These are phyloP conservation scores for Apotomis capreana DNA, from an alignment of 2,888 invertebrate genomes.

Conservation along the genomic window DNA sequence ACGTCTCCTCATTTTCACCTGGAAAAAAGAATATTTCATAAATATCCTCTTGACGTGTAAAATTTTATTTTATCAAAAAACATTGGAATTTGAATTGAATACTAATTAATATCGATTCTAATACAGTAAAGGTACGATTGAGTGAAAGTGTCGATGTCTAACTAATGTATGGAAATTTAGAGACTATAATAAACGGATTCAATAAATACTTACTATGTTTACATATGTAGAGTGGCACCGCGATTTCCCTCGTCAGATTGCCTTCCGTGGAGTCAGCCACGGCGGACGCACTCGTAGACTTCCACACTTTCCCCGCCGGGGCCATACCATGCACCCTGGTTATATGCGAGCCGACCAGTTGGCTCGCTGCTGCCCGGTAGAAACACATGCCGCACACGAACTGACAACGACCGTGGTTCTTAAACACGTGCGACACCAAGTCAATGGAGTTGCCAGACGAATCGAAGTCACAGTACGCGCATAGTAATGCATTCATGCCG, in stretches of 20 bases:
- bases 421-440: slow-evolving; percentile 84
- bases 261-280: slow-evolving; percentile 45
- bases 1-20: slow-evolving; percentile 49
- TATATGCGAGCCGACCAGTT: slow-evolving; percentile 85
- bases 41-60: no score
- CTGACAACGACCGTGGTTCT: slow-evolving; percentile 84
- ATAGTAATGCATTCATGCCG: slow-evolving; percentile 76
- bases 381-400: slow-evolving; percentile 87
- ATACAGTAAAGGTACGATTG: no score
- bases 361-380: slow-evolving; percentile 84
- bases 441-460: slow-evolving; percentile 63
- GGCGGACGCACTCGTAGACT: slow-evolving; percentile 47
- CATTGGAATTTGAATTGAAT: no score
- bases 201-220: slow-evolving; percentile 55
- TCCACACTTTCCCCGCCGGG: slow-evolving; percentile 51
- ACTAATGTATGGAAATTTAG: no score
- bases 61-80: no score
- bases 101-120: no score
- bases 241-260: slow-evolving; percentile 62
- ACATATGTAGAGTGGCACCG: slow-evolving; percentile 67
- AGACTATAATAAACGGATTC: no score
- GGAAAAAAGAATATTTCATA: slow-evolving; percentile 39
- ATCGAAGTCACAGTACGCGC: slow-evolving; percentile 83
- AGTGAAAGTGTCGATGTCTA: no score
- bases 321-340: slow-evolving; percentile 59